A percentile compares a stretch with the other conserved stretches of the same genome.
Evolutionary conservation across 1,140 invertebrate genomes (phyloP).

Genomic region (Drosophila insularis): DNA sequence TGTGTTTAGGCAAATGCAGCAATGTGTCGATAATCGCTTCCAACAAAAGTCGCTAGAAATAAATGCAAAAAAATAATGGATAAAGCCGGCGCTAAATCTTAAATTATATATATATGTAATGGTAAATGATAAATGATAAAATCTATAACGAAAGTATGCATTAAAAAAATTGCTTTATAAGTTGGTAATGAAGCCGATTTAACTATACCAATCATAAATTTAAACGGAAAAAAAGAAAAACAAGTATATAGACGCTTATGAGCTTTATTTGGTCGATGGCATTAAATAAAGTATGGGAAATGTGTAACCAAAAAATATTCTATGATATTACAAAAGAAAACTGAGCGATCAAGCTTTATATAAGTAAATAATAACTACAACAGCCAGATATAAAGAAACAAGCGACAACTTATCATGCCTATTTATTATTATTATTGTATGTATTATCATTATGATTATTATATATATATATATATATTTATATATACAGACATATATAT

Average conservation of each 20-base stretch:
- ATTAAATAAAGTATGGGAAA: slow-evolving; percentile 67
- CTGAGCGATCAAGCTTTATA: slow-evolving; percentile 76
- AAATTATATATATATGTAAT: slow-evolving; percentile 38
- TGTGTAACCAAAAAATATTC: slow-evolving; percentile 76
- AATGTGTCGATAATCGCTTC: slow-evolving; percentile 56
- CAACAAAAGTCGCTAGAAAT: slow-evolving; percentile 61
- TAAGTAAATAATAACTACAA: slow-evolving; percentile 50
- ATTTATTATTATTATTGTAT: slow-evolving; percentile 43
- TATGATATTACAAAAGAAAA: slow-evolving; percentile 64
- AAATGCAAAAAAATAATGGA: slow-evolving; percentile 17
- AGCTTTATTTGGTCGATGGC: slow-evolving; percentile 79
- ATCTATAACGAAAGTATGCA: neutral
- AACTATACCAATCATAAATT: slow-evolving; percentile 55
- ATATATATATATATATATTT: slow-evolving; percentile 33
- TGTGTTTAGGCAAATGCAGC: slow-evolving; percentile 26
- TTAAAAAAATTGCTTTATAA: slow-evolving; percentile 56
- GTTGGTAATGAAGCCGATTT: slow-evolving; percentile 50
- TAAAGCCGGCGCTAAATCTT: slow-evolving; percentile 33
- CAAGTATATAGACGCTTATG: slow-evolving; percentile 77
- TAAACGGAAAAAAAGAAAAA: slow-evolving; percentile 24
- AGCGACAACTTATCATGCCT: slow-evolving; percentile 41
- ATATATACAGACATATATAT: slow-evolving; percentile 25
- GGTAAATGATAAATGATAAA: slow-evolving; percentile 30
- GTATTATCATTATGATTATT: slow-evolving; percentile 34
- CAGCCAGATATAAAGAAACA: slow-evolving; percentile 3